phyloP scores from a whole-genome alignment of 1,140 invertebrate genomes.

The Magallana ariakensis region DNA sequence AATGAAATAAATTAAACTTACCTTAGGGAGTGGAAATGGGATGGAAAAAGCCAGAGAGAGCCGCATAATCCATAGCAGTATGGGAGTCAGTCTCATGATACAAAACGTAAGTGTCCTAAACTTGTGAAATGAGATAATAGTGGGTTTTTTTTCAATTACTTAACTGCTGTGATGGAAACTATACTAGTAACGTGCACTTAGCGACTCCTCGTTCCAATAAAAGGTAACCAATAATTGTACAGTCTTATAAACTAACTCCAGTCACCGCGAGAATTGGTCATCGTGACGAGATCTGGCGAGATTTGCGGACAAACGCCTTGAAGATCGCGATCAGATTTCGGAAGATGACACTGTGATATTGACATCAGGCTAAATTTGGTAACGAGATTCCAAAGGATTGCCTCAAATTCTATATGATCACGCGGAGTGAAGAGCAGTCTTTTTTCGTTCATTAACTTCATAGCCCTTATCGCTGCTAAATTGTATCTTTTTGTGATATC shows the following conservation, averaged over 20 bases:
- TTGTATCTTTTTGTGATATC: too few species aligned
- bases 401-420: too few species aligned
- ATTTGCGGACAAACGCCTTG: neutral
- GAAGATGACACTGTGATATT: too few species aligned
- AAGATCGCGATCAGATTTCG: too few species aligned
- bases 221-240: neutral
- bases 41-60: neutral
- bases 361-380: too few species aligned
- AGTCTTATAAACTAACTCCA: neutral
- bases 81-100: neutral
- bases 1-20: neutral
- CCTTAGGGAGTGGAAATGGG: neutral
- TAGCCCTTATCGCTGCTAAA: too few species aligned
- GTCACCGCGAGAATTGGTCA: constrained; percentile 6
- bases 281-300: neutral
- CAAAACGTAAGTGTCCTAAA: neutral
- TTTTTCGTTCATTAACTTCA: too few species aligned
- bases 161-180: neutral
- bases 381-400: too few species aligned
- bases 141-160: too few species aligned
- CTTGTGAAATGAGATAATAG: neutral
- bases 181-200: neutral
- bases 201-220: neutral
- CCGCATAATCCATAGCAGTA: neutral
- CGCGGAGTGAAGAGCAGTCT: too few species aligned